A percentile compares a stretch with the other conserved stretches of the same genome.
Evolutionary conservation across 1,140 invertebrate genomes (phyloP).

Genomic region (Lysiphlebus fabarum): DNA sequence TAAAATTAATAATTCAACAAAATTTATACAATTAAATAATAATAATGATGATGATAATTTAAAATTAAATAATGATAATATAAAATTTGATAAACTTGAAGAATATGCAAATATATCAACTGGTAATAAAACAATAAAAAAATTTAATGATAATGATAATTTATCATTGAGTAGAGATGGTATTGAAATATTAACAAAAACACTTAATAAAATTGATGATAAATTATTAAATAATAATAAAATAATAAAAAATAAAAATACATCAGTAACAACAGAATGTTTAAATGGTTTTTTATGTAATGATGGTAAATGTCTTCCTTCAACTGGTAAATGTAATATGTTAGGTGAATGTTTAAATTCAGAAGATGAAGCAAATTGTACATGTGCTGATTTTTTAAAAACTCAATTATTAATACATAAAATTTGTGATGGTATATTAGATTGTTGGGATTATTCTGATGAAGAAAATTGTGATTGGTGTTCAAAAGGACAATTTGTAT

Average conservation of each 20-base stretch:
- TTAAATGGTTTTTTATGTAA: slow-evolving; percentile 53
- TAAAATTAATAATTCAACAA: slow-evolving; percentile 22
- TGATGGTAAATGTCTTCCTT: slow-evolving; percentile 66
- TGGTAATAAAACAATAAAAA: slow-evolving; percentile 26
- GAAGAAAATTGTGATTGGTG: slow-evolving; percentile 80
- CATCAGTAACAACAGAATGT: slow-evolving; percentile 40
- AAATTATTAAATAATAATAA: slow-evolving; percentile 27
- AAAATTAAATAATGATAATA: not conserved
- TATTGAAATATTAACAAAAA: slow-evolving; percentile 65
- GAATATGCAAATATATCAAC: slow-evolving; percentile 41
- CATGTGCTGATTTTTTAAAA: slow-evolving; percentile 72
- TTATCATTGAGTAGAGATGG: slow-evolving; percentile 63
- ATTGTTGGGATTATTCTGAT: slow-evolving; percentile 79
- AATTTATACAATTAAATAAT: not conserved
- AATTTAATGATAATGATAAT: slow-evolving; percentile 42
- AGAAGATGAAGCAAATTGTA: slow-evolving; percentile 71
- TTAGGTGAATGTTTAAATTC: slow-evolving; percentile 69
- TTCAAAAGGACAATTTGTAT: slow-evolving; percentile 68
- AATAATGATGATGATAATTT: not conserved
- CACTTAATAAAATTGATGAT: slow-evolving; percentile 59
- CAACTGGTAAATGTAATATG: slow-evolving; percentile 69
- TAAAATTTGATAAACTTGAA: slow-evolving; percentile 39
- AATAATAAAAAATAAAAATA: slow-evolving; percentile 37
- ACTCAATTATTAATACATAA: slow-evolving; percentile 68
- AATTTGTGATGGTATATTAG: slow-evolving; percentile 76